phyloP scores from a whole-genome alignment of 2,888 invertebrate genomes.

The Campoplex nolae region DNA sequence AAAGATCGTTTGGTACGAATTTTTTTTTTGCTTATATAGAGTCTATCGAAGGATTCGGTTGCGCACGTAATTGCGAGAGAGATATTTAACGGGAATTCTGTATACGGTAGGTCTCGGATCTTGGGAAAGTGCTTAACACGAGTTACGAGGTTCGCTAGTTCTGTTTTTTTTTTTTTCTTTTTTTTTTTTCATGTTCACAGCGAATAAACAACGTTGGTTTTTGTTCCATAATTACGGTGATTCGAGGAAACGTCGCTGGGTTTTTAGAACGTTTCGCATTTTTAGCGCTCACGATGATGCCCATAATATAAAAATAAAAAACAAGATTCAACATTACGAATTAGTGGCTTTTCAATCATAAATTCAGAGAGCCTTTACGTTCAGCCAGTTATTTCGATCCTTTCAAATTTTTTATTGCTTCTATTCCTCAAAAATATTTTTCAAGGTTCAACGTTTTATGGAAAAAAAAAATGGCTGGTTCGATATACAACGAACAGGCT shows the following conservation, averaged over 20 bases:
- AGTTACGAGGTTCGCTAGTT: neutral
- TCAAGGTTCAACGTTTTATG: neutral
- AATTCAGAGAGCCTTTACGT: neutral
- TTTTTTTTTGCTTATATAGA: neutral
- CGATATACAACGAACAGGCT: too few relatives aligned
- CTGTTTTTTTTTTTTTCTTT: neutral
- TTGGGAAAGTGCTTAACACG: conserved; percentile 50
- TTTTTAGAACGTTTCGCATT: neutral
- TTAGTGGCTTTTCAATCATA: neutral
- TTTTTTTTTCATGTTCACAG: neutral
- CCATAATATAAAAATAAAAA: neutral
- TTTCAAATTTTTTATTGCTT: neutral
- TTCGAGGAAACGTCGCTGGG: conserved; percentile 42
- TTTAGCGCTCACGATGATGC: neutral
- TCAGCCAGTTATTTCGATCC: neutral
- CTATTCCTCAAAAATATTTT: neutral
- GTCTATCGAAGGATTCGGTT: neutral
- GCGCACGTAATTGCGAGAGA: conserved; percentile 6
- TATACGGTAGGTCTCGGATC: conserved; percentile 55
- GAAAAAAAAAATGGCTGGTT: neutral
- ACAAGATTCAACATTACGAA: neutral
- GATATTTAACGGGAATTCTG: conserved; percentile 57
- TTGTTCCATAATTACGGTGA: conserved; percentile 42
- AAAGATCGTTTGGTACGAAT: neutral
- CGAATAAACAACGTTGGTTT: conserved; percentile 22